Conservation (phyloP, 1,140 invertebrate genomes). For the Gonioctena quinquepunctata region DNA sequence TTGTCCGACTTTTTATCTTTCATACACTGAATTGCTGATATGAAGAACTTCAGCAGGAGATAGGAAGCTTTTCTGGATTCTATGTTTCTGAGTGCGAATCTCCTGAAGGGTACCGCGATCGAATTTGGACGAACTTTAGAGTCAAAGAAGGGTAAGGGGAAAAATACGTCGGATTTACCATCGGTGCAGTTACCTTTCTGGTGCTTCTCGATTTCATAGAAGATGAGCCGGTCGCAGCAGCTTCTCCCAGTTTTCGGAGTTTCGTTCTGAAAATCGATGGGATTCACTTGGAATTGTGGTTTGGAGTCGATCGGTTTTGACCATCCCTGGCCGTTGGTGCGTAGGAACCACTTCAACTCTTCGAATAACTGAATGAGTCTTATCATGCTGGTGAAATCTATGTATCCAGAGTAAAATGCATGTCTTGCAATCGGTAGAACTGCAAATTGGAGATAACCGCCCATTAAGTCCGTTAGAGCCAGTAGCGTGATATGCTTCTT, state of each 20-base stretch:
- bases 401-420: slow-evolving; percentile 65
- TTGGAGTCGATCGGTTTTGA: slow-evolving; percentile 46
- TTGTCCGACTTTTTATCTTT: slow-evolving; percentile 44
- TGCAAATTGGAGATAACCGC: slow-evolving; percentile 61
- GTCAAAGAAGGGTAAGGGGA: slow-evolving; percentile 60
- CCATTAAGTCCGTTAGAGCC: slow-evolving; percentile 60
- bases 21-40: slow-evolving; percentile 58
- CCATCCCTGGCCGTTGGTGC: slow-evolving; percentile 65
- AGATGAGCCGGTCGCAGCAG: slow-evolving; percentile 27
- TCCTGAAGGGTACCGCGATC: slow-evolving; percentile 58
- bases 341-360: slow-evolving; percentile 60
- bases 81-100: slow-evolving; percentile 59
- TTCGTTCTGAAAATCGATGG: slow-evolving; percentile 22
- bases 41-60: slow-evolving; percentile 61
- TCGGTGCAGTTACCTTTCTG: neutral
- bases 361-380: slow-evolving; percentile 61
- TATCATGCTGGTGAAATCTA: slow-evolving; percentile 60
- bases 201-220: slow-evolving; percentile 20
- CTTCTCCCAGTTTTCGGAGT: neutral
- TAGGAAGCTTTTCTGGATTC: slow-evolving; percentile 60
- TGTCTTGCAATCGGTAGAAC: slow-evolving; percentile 61
- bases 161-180: neutral
- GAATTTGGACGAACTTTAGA: slow-evolving; percentile 54
- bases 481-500: slow-evolving; percentile 59
- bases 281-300: slow-evolving; percentile 17